Conservation (phyloP, 2,113 vertebrate species). For the Aptenodytes forsteri region DNA sequence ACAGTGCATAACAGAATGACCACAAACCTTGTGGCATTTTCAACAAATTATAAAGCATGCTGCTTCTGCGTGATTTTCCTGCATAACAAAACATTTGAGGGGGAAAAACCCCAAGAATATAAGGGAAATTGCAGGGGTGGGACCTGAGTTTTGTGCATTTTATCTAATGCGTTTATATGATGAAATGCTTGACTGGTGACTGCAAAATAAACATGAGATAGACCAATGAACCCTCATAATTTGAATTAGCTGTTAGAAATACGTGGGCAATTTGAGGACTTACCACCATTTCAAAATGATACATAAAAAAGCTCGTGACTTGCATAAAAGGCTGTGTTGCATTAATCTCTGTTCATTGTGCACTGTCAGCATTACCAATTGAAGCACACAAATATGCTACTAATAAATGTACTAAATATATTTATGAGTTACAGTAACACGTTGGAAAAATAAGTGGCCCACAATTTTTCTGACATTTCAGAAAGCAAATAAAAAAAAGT, state of each 20-base stretch:
- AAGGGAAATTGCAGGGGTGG: not conserved
- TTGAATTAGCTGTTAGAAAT: not conserved
- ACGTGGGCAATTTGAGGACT: not conserved
- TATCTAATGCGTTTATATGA: not conserved
- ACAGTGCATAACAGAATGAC: not conserved
- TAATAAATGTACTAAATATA: not conserved
- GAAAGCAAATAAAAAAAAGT: not conserved
- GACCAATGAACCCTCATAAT: not conserved
- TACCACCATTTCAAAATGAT: not conserved
- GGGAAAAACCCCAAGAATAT: not conserved
- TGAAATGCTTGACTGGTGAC: not conserved
- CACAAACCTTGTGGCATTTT: not conserved
- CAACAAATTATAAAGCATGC: not conserved
- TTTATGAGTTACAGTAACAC: not conserved
- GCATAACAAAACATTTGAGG: not conserved
- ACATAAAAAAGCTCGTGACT: not conserved
- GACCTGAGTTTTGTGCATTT: not conserved
- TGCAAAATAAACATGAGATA: not conserved
- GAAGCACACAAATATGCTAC: not conserved
- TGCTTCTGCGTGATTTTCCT: not conserved
- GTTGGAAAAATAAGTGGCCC: not conserved
- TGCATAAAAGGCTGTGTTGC: not conserved
- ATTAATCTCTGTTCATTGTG: not conserved
- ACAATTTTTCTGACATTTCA: not conserved
- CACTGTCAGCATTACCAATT: not conserved